Base-by-base conservation (phyloP, 2,113 vertebrate species). In the Passerina amoena region DNA sequence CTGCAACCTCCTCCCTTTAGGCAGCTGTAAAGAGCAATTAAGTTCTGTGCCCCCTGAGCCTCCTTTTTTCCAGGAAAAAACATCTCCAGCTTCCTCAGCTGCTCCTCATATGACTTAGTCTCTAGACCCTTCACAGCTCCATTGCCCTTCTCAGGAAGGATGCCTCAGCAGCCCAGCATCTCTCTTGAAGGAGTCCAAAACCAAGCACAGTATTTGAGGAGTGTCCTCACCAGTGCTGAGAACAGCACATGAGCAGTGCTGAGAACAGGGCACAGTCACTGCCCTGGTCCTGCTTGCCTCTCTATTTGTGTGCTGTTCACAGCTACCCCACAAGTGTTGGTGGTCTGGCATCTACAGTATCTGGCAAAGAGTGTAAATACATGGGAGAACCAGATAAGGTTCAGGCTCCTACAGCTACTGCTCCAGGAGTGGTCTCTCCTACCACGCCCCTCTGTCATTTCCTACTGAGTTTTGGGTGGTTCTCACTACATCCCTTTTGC, bases 141-240 rank as follows among this genome's bases (percentile, higher is more conserved):
- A 0, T 22, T 50, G 31, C 5, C 5, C 31, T 42, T 50, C 31
- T 44, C 37, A 27, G 19, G 51, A 57, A 77, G 18, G 31, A 20
- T 1, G 3, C 2, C 37, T 8, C 18, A 24, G 31, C 24, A 73
- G 8, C 5, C 4, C 50, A 72, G 8, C 14, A 37, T 33, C 44
- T 65, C 28, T 51, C 44, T 44, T 56, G 33, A 65, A 66, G 44
- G 12, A 12, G 23, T 10, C 19, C 10, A 16, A 73, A 72, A 28
- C 18, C 11, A 18, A 51, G 11, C 6, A 12, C 18, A 20, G 37
- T 14, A 37, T 23, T 31, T 0, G 0, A 42, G 42, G 11, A 11
- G 14, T 57, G 37, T 50, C 50, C 42, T 65, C 33, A 51, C 15
- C 23, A 37, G 19, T 20, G 15, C 33, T 37, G 37, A 44, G 22